Base-by-base conservation (phyloP, 2,888 invertebrate genomes). In the Frankliniella intonsa region DNA sequence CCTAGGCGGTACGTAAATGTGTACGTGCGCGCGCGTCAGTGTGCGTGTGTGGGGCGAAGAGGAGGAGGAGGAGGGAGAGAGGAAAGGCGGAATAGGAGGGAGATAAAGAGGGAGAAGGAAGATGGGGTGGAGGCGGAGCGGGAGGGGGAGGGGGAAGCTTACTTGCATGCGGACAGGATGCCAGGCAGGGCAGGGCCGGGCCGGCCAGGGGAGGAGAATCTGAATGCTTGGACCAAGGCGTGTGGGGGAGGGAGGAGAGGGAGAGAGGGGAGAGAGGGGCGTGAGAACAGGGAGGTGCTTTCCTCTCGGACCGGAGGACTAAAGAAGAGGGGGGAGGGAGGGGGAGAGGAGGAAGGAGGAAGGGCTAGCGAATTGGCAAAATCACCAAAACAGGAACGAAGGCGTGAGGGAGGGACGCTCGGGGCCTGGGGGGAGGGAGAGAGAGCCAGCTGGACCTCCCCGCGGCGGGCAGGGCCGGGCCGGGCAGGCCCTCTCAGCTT, bases 301-400 rank as follows among this genome's bases (percentile, higher is more conserved):
- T 55, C 19, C 55, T 55, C 55, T 38, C 38, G 38, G 38, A 38
- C 38, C 38, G 38, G 38, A 38, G 38, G 38, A 38, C 38, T 38
- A 38, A 17, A 8, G 55, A 55, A 14, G 55, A 2, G 9, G 14
- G 55, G 69, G 69, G n/a, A 5, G 22, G 69, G 69, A 69, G 14
- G 69, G 69, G 22, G 69, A 7, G 69, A 22, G 69, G 22, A 22
- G 69, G 65, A 14, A 22, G 25, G 69, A 25, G 25, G 25, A 25
- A 12, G 22, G 69, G 69, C 22, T 12, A 76, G 69, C 69, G 69
- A 76, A 76, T 76, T 76, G 69, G 69, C 69, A 76, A 76, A 76
- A 76, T 76, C 69, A 76, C 69, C 69, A 76, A 76, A 76, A 76
- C 69, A 76, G 69, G 69, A 76, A 76, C 69, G 69, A 25, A 76